Evolutionary conservation across 1,140 invertebrate species (phyloP).

Genomic region (Platyura marginata): DNA sequence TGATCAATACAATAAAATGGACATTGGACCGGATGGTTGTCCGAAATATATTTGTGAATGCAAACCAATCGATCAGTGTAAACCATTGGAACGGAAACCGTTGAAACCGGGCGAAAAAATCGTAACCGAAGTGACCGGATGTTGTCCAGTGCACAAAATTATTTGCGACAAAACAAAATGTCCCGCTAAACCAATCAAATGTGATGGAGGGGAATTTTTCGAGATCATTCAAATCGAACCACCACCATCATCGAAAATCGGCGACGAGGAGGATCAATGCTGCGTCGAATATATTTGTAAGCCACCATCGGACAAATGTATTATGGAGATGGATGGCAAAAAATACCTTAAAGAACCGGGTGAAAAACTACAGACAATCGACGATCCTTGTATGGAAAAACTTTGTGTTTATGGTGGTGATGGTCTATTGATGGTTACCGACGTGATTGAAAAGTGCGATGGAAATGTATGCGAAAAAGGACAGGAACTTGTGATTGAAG

Average conservation of each 20-base stretch:
- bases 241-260: too few species aligned
- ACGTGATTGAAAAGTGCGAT: slow-evolving; percentile 29
- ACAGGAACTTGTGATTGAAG: slow-evolving; percentile 29
- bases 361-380: slow-evolving; percentile 25
- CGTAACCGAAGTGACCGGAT: slow-evolving; percentile 37
- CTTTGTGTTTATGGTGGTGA: slow-evolving; percentile 30
- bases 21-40: slow-evolving; percentile 36
- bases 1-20: slow-evolving; percentile 45
- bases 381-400: slow-evolving; percentile 37
- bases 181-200: slow-evolving; percentile 30
- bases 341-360: slow-evolving; percentile 29
- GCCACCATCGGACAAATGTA: slow-evolving; percentile 45
- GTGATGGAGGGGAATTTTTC: slow-evolving; percentile 35
- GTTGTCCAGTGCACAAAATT: slow-evolving; percentile 39
- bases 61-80: slow-evolving; percentile 22
- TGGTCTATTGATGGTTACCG: slow-evolving; percentile 28
- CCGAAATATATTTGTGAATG: slow-evolving; percentile 54
- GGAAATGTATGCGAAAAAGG: slow-evolving; percentile 32
- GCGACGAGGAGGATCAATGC: slow-evolving; percentile 31
- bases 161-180: slow-evolving; percentile 41
- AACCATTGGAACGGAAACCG: slow-evolving; percentile 14
- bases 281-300: slow-evolving; percentile 46
- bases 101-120: slow-evolving; percentile 38
- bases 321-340: slow-evolving; percentile 37
- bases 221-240: slow-evolving; percentile 13